Conservation (phyloP, 2,888 invertebrate species). For the Thysanoteuthis rhombus region DNA sequence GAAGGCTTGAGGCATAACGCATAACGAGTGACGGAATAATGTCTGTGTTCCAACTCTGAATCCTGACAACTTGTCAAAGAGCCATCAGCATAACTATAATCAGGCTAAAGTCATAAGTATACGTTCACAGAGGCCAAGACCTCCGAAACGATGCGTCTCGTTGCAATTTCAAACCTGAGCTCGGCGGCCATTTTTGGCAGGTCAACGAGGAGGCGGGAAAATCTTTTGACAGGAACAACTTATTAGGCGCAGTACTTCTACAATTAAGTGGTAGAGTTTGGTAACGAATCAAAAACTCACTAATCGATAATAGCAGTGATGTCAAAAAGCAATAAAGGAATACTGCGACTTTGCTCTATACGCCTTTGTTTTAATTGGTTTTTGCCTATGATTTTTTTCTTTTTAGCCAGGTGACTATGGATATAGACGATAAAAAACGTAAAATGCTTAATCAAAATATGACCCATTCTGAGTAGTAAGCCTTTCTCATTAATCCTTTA, state of each 20-base stretch:
- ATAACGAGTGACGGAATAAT: background rate
- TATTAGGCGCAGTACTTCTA: background rate
- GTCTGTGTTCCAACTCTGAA: background rate
- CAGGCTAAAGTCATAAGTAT: background rate
- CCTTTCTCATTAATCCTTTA: no score
- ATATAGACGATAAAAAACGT: no score
- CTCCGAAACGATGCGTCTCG: background rate
- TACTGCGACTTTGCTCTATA: no score
- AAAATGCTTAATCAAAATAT: no score
- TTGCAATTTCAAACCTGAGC: background rate
- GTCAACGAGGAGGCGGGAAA: background rate
- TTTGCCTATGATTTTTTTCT: no score
- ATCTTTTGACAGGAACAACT: no score
- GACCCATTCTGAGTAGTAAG: no score
- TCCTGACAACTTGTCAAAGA: background rate
- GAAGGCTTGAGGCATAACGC: background rate
- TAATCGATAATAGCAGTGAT: background rate
- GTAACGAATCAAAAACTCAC: background rate
- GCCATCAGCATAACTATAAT: slow-evolving; percentile 12
- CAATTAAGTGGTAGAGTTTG: background rate
- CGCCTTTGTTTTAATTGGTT: no score
- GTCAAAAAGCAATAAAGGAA: no score
- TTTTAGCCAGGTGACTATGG: no score
- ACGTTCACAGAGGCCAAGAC: background rate
- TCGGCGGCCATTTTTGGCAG: background rate